Evolutionary conservation across 2,888 invertebrate species (phyloP).

Genomic region (Seira musarum): DNA sequence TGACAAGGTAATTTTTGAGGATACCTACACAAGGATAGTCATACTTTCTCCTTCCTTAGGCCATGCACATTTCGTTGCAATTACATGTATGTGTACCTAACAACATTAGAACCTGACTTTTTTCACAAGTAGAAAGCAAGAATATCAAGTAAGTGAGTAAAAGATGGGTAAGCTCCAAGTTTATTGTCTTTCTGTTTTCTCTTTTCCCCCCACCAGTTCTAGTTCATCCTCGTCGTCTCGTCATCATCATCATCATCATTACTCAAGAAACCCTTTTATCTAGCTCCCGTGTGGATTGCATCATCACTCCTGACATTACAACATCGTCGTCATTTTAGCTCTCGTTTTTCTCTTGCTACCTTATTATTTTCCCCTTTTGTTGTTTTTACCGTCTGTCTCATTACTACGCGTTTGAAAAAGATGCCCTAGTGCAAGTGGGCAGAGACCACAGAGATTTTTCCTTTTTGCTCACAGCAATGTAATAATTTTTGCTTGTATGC

Average conservation of each 20-base stretch:
- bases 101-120: slow-evolving; percentile 22
- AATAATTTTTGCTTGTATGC: background rate
- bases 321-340: slow-evolving; percentile 32
- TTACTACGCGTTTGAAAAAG: slow-evolving; percentile 20
- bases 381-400: slow-evolving; percentile 30
- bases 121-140: background rate
- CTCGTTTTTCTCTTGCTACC: slow-evolving; percentile 24
- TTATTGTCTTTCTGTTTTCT: slow-evolving; percentile 10
- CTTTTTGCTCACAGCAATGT: background rate
- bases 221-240: too few species aligned
- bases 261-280: slow-evolving; percentile 51
- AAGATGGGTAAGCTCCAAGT: too few species aligned
- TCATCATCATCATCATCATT: slow-evolving; percentile 31
- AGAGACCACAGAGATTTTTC: background rate
- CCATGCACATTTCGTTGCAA: slow-evolving; percentile 14
- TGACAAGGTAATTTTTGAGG: slow-evolving; percentile 13
- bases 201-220: slow-evolving; percentile 17
- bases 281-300: slow-evolving; percentile 54
- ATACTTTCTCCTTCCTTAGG: too few species aligned
- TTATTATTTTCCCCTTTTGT: slow-evolving; percentile 27
- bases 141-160: background rate
- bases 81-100: background rate
- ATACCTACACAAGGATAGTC: background rate
- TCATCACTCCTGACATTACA: slow-evolving; percentile 46
- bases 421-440: slow-evolving; percentile 5